phyloP scores from a whole-genome alignment of 2,888 invertebrate genomes.

The Philonicus albiceps region DNA sequence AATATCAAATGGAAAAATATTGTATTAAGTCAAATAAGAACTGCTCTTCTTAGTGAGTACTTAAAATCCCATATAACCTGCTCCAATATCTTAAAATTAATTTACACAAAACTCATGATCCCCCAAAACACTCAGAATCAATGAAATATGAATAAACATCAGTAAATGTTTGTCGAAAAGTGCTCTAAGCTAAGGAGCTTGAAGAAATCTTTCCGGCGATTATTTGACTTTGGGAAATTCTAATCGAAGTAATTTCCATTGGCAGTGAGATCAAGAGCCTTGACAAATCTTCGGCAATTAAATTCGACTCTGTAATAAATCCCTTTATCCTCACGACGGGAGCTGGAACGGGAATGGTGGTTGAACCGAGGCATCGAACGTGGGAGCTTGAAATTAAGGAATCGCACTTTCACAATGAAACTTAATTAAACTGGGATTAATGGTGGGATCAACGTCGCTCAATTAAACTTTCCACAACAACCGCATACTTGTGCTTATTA shows the following conservation, averaged over 20 bases:
- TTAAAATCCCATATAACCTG: neutral
- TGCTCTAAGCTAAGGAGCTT: neutral
- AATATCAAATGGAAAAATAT: neutral
- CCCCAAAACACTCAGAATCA: neutral
- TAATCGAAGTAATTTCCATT: constrained; percentile 13
- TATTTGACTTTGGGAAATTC: constrained; percentile 15
- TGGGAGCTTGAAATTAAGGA: neutral
- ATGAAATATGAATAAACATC: neutral
- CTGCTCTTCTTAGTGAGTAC: neutral
- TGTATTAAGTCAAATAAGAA: neutral
- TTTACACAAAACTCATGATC: neutral
- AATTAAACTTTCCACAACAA: constrained; percentile 39
- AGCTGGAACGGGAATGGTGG: neutral
- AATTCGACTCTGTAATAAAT: constrained; percentile 23
- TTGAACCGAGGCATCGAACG: neutral
- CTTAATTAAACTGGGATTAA: constrained; percentile 39
- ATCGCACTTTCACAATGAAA: constrained; percentile 31
- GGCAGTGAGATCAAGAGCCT: neutral
- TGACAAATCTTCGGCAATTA: constrained; percentile 37
- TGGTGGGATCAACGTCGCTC: constrained; percentile 35
- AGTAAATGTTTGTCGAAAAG: neutral
- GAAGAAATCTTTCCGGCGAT: constrained; percentile 1
- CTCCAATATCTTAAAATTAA: neutral
- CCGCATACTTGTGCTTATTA: constrained; percentile 37
- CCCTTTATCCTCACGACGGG: constrained; percentile 22